Conservation (phyloP, 2,113 vertebrate genomes). For the Eudyptes chrysolophus region DNA sequence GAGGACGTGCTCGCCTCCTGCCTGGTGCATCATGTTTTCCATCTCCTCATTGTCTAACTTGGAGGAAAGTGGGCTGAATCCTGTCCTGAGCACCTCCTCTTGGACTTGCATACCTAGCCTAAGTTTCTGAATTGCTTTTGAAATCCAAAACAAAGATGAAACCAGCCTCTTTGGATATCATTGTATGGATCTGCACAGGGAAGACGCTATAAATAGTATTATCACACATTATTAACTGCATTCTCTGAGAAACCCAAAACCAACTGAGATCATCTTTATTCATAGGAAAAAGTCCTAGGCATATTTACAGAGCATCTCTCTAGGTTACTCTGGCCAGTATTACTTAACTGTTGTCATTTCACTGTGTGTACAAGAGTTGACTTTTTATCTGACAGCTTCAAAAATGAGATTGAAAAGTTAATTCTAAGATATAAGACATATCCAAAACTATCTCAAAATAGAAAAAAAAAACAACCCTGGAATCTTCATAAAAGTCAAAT, state of each 20-base stretch:
- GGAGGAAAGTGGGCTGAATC: neutral
- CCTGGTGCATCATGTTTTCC: neutral
- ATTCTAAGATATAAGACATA: neutral
- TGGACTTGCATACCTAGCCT: neutral
- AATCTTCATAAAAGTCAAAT: neutral
- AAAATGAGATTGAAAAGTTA: neutral
- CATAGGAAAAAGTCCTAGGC: neutral
- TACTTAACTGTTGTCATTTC: neutral
- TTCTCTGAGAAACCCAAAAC: slow-evolving; percentile 15
- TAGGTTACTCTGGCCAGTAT: neutral
- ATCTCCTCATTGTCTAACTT: neutral
- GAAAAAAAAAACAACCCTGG: neutral
- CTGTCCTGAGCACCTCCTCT: neutral
- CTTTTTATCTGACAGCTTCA: neutral
- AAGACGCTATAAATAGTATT: neutral
- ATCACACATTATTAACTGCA: neutral
- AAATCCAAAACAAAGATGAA: neutral
- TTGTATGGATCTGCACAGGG: neutral
- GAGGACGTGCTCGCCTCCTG: neutral
- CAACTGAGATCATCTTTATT: slow-evolving; percentile 29
- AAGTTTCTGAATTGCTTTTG: neutral
- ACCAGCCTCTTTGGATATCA: neutral
- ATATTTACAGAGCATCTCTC: slow-evolving; percentile 9
- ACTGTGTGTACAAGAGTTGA: neutral
- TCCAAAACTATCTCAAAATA: neutral